Conservation (phyloP, 1,140 invertebrate species). For the Linepithema humile region DNA sequence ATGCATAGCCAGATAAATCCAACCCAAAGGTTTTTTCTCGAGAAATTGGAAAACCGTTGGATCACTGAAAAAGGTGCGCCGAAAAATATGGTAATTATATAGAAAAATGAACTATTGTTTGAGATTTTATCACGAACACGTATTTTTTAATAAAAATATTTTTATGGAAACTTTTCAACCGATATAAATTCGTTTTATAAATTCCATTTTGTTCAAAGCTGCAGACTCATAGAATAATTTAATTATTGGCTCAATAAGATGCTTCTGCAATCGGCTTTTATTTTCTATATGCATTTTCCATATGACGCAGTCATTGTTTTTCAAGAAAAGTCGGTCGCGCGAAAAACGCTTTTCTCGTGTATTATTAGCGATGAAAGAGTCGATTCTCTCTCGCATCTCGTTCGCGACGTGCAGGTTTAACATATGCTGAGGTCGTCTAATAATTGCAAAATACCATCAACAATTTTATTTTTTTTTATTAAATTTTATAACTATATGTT, state of each 20-base stretch:
- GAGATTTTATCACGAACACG: no score
- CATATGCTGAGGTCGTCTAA: neutral
- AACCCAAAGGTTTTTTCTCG: no score
- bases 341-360: constrained; percentile 37
- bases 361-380: constrained; percentile 49
- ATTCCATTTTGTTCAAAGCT: no score
- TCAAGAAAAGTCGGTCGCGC: constrained; percentile 42
- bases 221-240: neutral
- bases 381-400: neutral
- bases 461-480: neutral
- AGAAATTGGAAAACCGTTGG: no score
- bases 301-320: constrained; percentile 35
- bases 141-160: no score
- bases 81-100: no score
- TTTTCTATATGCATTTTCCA: constrained; percentile 19
- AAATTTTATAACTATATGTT: neutral
- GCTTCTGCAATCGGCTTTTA: constrained; percentile 3
- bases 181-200: no score
- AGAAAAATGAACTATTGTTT: no score
- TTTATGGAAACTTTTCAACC: no score
- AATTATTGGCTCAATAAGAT: neutral
- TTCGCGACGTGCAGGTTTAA: neutral
- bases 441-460: neutral
- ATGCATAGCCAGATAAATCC: no score
- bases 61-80: no score